Evolutionary conservation across 2,113 vertebrate species (phyloP), one percentile per base, ranked within the genome.

Genomic region (Origma solitaria): DNA sequence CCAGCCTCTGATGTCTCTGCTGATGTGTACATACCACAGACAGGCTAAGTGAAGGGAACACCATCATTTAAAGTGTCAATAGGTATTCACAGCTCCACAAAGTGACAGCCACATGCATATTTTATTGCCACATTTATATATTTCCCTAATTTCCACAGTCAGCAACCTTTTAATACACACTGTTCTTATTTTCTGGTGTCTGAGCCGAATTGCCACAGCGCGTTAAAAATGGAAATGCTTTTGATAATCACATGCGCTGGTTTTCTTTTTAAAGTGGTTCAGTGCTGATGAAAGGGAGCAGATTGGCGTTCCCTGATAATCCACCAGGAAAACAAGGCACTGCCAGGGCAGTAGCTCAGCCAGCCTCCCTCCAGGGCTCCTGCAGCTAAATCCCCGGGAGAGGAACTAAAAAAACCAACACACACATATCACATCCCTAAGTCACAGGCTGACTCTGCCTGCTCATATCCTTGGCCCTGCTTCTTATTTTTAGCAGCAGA

Each of bases 211-310:
- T 69, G 30, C 24, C 68, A 37, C 5, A 16, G 42, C 2, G 31
- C 12, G 65, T 68, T 90, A 78, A 42, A 82, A 71, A 84, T 64
- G 65, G 89, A 84, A 92, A 76, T 42, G 65, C 35, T 78, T 38
- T 23, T 16, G 72, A 28, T 68, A 77, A 56, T 71, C 80, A 75
- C 35, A 75, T 13, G 72, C 88, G 24, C 57, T 58, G 68, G 47
- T 60, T 86, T 42, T 69, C 40, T 54, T 57, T 51, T 19, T 61
- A 23, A 50, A 83, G 49, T 64, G 90, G 60, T 25, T 82, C 57
- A 40, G 82, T 12, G 53, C 82, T 93, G 92, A 66, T 83, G 76
- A 60, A 64, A 92, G 60, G 23, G 68, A 18, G 9, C 82, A 61
- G 90, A 58, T 0, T 83, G 85, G 75, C 42, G 66, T 28, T 77